Evolutionary conservation across 2,113 vertebrate genomes (phyloP), one percentile per base, ranked within the genome.

Genomic region (Stercorarius parasiticus): DNA sequence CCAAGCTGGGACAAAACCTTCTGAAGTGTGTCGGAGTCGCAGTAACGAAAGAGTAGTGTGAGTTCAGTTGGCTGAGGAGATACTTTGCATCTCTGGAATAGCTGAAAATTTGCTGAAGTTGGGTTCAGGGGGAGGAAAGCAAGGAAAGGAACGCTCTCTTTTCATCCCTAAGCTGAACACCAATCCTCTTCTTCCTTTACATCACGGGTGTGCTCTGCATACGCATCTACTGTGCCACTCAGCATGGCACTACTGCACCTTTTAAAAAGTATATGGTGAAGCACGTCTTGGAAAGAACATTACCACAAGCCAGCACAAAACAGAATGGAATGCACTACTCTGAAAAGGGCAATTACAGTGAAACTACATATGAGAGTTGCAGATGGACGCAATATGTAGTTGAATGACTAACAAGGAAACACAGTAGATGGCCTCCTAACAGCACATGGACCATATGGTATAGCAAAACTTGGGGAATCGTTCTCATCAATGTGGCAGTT

Each of bases 391-490:
- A 97, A 96, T 97, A 96, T 95, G 96, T 52, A 95, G 73, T 92
- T 71, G 97, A 97, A 94, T 97, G 96, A 96, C 94, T 97, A 97
- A 97, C 90, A 92, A 97, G 91, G 96, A 95, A 97, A 94, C 91
- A 92, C 52, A 89, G 94, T 93, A 84, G 94, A 97, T 94, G 95
- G 94, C 80, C 92, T 95, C 92, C 95, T 90, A 93, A 59, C 94
- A 93, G 90, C 97, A 83, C 93, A 90, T 14, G 94, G 94, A 90
- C 92, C 94, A 96, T 95, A 95, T 95, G 95, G 96, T 84, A 53
- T 9, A 84, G 65, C 83, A 95, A 97, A 96, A 95, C 83, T 91
- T 65, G 77, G 91, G 83, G 94, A 93, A 82, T 72, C 80, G 3
- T 95, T 96, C 96, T 96, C 64, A 91, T 94, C 95, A 94, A 65